phyloP scores from a whole-genome alignment of 2,888 invertebrate species.

The Baccha elongata region DNA sequence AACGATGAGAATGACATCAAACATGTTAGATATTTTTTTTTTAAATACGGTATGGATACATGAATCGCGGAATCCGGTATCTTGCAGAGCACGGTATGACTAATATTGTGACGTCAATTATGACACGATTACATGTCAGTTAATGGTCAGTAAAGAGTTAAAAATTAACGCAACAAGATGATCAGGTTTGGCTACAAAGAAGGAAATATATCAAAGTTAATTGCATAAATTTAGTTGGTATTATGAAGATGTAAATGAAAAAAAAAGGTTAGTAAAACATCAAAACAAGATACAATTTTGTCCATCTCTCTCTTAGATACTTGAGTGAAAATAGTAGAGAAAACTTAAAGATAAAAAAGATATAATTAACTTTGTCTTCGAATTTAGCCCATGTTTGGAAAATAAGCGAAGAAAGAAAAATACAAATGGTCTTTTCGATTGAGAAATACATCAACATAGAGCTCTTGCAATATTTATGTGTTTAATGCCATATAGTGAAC shows the following conservation, averaged over 20 bases:
- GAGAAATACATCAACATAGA: constrained; percentile 30
- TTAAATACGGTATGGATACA: not conserved
- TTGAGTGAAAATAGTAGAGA: constrained; percentile 21
- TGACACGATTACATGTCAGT: constrained; percentile 36
- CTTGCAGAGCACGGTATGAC: constrained; percentile 35
- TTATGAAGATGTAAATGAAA: not conserved
- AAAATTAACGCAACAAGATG: constrained; percentile 28
- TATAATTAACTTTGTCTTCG: not conserved
- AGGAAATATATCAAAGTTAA: constrained; percentile 19
- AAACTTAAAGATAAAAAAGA: constrained; percentile 14
- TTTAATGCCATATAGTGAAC: constrained; percentile 52
- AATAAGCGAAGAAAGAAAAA: not conserved
- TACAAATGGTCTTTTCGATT: constrained; percentile 24
- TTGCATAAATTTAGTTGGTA: constrained; percentile 35
- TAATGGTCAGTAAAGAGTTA: constrained; percentile 5
- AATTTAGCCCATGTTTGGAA: not conserved
- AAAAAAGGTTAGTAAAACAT: constrained; percentile 14
- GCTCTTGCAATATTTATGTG: constrained; percentile 45
- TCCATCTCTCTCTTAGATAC: not conserved
- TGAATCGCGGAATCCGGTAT: constrained; percentile 55
- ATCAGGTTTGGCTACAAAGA: not conserved
- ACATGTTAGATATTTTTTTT: not conserved
- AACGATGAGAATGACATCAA: constrained; percentile 1
- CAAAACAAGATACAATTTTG: constrained; percentile 16
- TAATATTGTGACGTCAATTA: constrained; percentile 54